Evolutionary conservation across 1,140 invertebrate species (phyloP).

Genomic region (Paramacrobiotus metropolitanus): DNA sequence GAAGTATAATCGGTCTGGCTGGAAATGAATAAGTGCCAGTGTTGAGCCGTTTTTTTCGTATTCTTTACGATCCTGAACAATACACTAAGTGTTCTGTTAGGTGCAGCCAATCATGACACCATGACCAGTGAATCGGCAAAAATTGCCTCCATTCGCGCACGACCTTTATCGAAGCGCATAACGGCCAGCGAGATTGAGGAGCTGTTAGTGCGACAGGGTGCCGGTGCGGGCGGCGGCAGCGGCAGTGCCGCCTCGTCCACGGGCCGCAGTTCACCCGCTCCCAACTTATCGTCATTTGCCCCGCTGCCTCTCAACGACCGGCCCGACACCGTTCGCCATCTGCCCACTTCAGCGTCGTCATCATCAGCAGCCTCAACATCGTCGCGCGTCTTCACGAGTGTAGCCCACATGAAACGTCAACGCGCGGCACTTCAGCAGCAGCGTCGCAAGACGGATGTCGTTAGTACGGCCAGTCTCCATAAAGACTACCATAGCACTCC

Average conservation of each 20-base stretch:
- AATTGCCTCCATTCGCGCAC: slow-evolving; percentile 60
- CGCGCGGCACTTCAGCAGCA: slow-evolving; percentile 34
- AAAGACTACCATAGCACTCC: slow-evolving; percentile 68
- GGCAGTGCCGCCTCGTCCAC: slow-evolving; percentile 8
- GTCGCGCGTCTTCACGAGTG: slow-evolving; percentile 61
- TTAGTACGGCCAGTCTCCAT: slow-evolving; percentile 28
- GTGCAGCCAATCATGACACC: background rate
- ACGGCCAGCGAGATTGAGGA: slow-evolving; percentile 69
- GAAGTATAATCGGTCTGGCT: no score
- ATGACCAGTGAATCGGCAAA: slow-evolving; percentile 20
- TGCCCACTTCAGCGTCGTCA: slow-evolving; percentile 12
- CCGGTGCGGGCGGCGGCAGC: slow-evolving; percentile 25
- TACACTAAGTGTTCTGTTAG: no score
- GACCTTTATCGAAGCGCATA: slow-evolving; percentile 58
- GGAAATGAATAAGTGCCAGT: no score
- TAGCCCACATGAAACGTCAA: slow-evolving; percentile 74
- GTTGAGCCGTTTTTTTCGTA: no score
- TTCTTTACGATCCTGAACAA: no score
- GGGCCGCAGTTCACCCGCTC: slow-evolving; percentile 10
- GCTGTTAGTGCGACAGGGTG: slow-evolving; percentile 46
- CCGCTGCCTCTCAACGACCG: slow-evolving; percentile 17
- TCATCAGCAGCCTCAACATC: slow-evolving; percentile 32
- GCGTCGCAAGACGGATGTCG: slow-evolving; percentile 12
- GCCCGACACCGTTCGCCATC: slow-evolving; percentile 17
- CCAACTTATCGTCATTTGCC: slow-evolving; percentile 1